phyloP scores from a whole-genome alignment of 2,113 vertebrate genomes.

The Saguinus midas region DNA sequence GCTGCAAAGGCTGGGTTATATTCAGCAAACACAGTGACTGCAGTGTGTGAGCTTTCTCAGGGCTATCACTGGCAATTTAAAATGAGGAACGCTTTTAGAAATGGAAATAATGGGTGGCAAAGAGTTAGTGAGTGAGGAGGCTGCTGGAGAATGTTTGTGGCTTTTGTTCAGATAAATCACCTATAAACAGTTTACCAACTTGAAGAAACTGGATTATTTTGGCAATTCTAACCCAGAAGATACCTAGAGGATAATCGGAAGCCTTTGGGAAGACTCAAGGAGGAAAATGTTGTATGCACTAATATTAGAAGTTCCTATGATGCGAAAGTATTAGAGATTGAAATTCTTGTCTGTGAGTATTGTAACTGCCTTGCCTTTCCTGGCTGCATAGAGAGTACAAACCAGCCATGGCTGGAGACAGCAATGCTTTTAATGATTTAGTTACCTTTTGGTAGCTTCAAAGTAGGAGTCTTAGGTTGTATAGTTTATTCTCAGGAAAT shows the following conservation, averaged over 20 bases:
- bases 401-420: neutral
- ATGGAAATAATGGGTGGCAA: neutral
- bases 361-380: neutral
- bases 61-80: neutral
- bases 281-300: slow-evolving; percentile 6
- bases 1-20: neutral
- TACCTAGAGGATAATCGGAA: neutral
- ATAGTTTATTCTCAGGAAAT: neutral
- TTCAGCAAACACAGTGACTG: neutral
- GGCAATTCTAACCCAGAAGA: neutral
- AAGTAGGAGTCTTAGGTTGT: neutral
- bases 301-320: neutral
- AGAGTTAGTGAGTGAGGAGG: neutral
- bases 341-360: neutral
- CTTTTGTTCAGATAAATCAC: slow-evolving; percentile 6
- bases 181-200: neutral
- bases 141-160: neutral
- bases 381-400: neutral
- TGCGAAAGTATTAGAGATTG: neutral
- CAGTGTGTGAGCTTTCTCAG: neutral
- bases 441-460: slow-evolving; percentile 25
- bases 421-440: neutral
- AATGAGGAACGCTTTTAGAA: neutral
- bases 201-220: neutral
- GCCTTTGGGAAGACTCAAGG: neutral